phyloP scores from a whole-genome alignment of 35 echinoderm and acorn worm genomes.

The Anneissia japonica region DNA sequence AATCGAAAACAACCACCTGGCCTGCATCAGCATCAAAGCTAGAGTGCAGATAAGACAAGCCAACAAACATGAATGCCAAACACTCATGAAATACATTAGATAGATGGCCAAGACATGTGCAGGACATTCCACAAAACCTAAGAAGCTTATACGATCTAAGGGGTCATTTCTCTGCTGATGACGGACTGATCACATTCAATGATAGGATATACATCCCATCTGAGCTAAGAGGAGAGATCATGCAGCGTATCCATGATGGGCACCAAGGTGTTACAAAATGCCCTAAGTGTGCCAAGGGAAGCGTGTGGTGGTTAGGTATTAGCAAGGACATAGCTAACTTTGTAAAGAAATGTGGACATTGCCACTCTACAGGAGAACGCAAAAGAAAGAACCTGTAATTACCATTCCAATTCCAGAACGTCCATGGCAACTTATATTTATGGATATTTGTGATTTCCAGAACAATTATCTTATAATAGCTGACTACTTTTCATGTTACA shows the following conservation, averaged over 20 bases:
- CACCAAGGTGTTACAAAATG: constrained; percentile 52
- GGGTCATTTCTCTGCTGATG: constrained; percentile 41
- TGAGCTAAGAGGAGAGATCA: not conserved
- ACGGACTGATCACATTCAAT: constrained; percentile 25
- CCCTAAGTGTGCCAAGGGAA: not conserved
- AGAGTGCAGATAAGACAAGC: constrained; percentile 16
- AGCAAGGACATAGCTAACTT: constrained; percentile 15
- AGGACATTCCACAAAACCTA: not conserved
- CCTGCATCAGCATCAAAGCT: not conserved
- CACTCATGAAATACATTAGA: constrained; percentile 12
- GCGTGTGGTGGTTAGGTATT: constrained; percentile 28
- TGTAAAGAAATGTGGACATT: constrained; percentile 9
- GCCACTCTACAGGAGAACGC: not conserved
- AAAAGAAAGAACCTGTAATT: constrained; percentile 2
- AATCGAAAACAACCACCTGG: not conserved
- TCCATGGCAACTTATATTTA: not conserved
- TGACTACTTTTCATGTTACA: not conserved
- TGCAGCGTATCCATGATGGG: constrained; percentile 14
- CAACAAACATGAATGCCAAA: constrained; percentile 29
- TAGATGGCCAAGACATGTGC: constrained; percentile 29
- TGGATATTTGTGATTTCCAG: not conserved
- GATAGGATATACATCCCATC: not conserved
- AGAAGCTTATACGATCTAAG: constrained; percentile 22
- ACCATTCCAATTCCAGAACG: not conserved
- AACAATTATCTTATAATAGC: not conserved